These are phyloP conservation scores for Polylopha cassiicola DNA, from an alignment of 2,888 invertebrate genomes.

Conservation along the genomic window DNA sequence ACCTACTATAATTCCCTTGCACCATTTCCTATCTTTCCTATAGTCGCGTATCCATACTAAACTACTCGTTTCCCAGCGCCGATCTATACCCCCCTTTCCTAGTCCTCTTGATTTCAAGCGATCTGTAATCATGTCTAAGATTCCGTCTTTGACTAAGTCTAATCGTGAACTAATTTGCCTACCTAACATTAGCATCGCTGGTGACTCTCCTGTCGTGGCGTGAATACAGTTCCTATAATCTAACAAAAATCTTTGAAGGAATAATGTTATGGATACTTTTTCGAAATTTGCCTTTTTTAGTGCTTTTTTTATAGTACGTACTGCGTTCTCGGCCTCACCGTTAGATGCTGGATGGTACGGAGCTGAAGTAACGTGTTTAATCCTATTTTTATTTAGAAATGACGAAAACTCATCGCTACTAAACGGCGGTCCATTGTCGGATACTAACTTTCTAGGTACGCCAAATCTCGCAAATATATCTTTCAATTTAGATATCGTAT, in stretches of 20 bases:
- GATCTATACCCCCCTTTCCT: neutral
- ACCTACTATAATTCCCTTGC: neutral
- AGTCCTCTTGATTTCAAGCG: neutral
- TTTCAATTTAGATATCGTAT: conserved; percentile 1
- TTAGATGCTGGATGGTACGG: conserved; percentile 14
- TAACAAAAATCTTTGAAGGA: neutral
- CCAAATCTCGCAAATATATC: conserved; percentile 8
- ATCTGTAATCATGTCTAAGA: neutral
- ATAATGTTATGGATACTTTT: neutral
- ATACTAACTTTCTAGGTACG: conserved; percentile 7
- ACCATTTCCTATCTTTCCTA: neutral
- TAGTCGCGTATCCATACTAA: neutral
- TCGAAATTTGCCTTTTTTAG: neutral
- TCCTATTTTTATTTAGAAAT: conserved; percentile 6
- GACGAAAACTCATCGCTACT: conserved; percentile 3
- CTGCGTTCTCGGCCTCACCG: conserved; percentile 10
- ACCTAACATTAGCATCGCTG: neutral
- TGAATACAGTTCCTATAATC: conserved; percentile 1
- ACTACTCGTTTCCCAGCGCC: neutral
- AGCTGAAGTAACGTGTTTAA: conserved; percentile 4
- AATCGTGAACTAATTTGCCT: neutral
- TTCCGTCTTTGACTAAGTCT: neutral
- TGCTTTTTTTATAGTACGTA: conserved; percentile 1
- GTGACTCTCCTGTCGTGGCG: neutral
- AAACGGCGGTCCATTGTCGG: conserved; percentile 14